Conservation (phyloP, 2,888 invertebrate genomes). For the Chloroclystis v-ata region DNA sequence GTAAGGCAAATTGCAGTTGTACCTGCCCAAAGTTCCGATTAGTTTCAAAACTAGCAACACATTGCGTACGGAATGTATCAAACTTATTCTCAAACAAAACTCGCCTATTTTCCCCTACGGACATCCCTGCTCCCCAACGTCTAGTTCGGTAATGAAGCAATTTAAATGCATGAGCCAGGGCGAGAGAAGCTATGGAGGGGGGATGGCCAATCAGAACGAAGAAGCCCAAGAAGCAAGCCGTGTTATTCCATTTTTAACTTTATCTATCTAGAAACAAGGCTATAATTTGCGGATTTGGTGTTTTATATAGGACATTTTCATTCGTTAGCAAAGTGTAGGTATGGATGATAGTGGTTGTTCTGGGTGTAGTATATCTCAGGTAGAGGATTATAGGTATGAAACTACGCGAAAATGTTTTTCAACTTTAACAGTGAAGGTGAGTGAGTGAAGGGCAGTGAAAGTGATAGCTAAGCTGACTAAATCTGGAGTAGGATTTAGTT, state of each 20-base stretch:
- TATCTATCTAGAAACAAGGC: neutral
- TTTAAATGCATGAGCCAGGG: conserved; percentile 80
- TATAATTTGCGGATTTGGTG: conserved; percentile 21
- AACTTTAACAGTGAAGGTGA: conserved; percentile 72
- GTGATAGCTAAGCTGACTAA: conserved; percentile 51
- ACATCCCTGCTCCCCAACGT: conserved; percentile 70
- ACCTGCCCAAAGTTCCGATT: conserved; percentile 17
- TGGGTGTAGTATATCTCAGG: conserved; percentile 76
- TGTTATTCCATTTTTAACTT: conserved; percentile 28
- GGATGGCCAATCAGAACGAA: conserved; percentile 43
- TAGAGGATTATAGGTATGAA: conserved; percentile 70
- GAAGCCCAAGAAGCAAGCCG: conserved; percentile 34
- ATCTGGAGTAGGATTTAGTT: conserved; percentile 29
- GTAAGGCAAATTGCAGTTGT: conserved; percentile 4
- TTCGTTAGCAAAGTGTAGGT: conserved; percentile 51
- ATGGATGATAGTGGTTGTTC: conserved; percentile 73
- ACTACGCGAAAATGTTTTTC: conserved; percentile 74
- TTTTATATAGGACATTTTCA: conserved; percentile 22
- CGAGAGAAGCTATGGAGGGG: conserved; percentile 72
- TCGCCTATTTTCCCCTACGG: conserved; percentile 50
- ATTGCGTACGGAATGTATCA: conserved; percentile 26
- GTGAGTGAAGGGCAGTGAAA: conserved; percentile 76
- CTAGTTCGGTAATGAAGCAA: conserved; percentile 79
- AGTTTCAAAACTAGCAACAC: conserved; percentile 33
- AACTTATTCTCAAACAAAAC: conserved; percentile 32